A percentile compares a stretch with the other conserved stretches of the same genome.
These are phyloP conservation scores for Campaea margaritaria DNA, from an alignment of 2,888 invertebrate genomes.

Conservation along the genomic window DNA sequence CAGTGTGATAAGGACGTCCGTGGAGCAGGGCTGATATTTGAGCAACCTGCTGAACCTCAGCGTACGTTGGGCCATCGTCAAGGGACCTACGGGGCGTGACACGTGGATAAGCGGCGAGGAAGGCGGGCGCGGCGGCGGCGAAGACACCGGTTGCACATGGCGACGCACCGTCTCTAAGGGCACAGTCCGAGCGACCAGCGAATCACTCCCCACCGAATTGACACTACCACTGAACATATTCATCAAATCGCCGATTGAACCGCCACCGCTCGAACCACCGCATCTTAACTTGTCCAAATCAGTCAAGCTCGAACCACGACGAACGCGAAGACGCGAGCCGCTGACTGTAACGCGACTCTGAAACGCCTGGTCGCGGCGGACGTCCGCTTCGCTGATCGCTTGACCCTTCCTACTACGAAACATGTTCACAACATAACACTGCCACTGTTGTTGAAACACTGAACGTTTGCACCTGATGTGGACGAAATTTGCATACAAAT, in stretches of 20 bases:
- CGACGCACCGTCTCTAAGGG: constrained; percentile 89
- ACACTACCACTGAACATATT: constrained; percentile 90
- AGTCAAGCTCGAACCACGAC: constrained; percentile 90
- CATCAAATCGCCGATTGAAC: constrained; percentile 92
- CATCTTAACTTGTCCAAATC: constrained; percentile 88
- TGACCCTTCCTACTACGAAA: constrained; percentile 74
- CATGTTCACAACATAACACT: constrained; percentile 66
- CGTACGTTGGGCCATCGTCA: constrained; percentile 89
- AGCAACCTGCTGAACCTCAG: constrained; percentile 88
- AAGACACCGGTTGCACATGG: constrained; percentile 74
- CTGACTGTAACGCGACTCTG: constrained; percentile 74
- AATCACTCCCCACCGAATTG: constrained; percentile 90
- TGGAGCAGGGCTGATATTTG: constrained; percentile 87
- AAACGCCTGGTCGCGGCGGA: constrained; percentile 84
- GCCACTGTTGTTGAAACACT: constrained; percentile 61
- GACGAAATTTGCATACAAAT: constrained; percentile 77
- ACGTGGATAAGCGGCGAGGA: constrained; percentile 76
- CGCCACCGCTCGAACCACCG: constrained; percentile 78
- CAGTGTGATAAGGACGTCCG: constrained; percentile 75
- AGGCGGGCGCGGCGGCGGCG: constrained; percentile 72
- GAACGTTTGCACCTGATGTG: constrained; percentile 65
- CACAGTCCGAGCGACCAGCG: constrained; percentile 89
- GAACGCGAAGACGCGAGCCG: constrained; percentile 84
- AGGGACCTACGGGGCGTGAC: constrained; percentile 79
- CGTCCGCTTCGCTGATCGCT: constrained; percentile 78